phyloP scores from a whole-genome alignment of 2,888 invertebrate species.

The Neoscelio sp. region DNA sequence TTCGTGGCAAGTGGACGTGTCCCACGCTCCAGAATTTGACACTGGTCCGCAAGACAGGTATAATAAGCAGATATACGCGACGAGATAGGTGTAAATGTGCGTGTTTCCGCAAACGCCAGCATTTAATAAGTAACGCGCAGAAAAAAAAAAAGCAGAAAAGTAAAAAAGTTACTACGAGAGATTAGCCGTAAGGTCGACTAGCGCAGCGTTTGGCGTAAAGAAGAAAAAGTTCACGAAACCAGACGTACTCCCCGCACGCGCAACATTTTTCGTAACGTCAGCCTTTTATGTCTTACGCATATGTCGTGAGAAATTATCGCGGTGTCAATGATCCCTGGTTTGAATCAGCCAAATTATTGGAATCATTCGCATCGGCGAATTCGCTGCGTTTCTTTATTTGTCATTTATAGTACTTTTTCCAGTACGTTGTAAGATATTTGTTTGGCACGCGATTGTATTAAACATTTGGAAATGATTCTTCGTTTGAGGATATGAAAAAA shows the following conservation, averaged over 20 bases:
- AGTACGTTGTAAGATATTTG: no score
- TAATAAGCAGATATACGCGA: constrained; percentile 67
- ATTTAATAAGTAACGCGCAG: constrained; percentile 42
- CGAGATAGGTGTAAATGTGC: constrained; percentile 67
- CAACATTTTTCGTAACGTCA: constrained; percentile 59
- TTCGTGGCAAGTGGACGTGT: constrained; percentile 64
- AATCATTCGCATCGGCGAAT: constrained; percentile 51
- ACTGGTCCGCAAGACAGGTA: constrained; percentile 77
- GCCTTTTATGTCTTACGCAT: constrained; percentile 45
- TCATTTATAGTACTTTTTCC: not conserved
- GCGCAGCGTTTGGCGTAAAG: constrained; percentile 32
- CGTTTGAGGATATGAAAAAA: no score
- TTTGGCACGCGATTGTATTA: no score
- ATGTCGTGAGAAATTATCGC: constrained; percentile 56
- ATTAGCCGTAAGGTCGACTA: constrained; percentile 46
- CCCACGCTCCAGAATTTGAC: constrained; percentile 82
- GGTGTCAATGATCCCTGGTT: constrained; percentile 64
- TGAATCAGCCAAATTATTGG: constrained; percentile 50
- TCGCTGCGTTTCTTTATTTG: constrained; percentile 21
- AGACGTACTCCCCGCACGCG: constrained; percentile 21
- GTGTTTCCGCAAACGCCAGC: constrained; percentile 66
- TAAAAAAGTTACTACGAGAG: constrained; percentile 54
- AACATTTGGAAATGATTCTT: no score
- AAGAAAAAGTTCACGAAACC: constrained; percentile 36
- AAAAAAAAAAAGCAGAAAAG: constrained; percentile 15